Percentiles rank a stretch among this genome's conserved stretches.
These are phyloP conservation scores for Dromas ardeola DNA, from an alignment of 2,113 vertebrate genomes.

Conservation along the genomic window DNA sequence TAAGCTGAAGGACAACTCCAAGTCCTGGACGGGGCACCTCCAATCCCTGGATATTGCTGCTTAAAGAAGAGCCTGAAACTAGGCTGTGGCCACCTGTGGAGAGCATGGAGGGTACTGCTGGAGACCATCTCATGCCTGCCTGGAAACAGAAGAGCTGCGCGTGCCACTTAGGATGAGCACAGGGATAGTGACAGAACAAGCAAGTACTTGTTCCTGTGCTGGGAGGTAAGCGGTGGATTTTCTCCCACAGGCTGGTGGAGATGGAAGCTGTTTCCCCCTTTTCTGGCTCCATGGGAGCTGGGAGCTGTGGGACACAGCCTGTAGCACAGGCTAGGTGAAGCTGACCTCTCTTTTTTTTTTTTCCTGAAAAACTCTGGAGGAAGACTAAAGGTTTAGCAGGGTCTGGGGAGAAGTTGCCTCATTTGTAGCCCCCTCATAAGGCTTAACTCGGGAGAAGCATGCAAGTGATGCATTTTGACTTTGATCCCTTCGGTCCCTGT, in stretches of 20 bases:
- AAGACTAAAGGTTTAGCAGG: background rate
- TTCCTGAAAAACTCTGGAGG: background rate
- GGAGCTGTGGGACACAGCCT: background rate
- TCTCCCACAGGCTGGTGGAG: background rate
- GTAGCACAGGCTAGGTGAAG: background rate
- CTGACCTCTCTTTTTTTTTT: background rate
- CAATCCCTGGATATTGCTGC: background rate
- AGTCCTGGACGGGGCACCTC: background rate
- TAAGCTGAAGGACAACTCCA: background rate
- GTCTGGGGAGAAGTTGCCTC: background rate
- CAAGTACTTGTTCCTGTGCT: rapidly evolving
- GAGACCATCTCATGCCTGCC: background rate
- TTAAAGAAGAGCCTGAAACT: background rate
- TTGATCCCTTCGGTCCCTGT: background rate
- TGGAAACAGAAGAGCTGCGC: background rate
- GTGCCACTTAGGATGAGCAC: background rate
- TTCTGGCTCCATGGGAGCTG: background rate
- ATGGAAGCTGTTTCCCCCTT: background rate
- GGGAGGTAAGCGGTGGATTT: background rate
- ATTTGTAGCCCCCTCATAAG: background rate
- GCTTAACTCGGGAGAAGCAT: background rate
- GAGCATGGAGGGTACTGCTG: background rate
- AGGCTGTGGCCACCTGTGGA: background rate
- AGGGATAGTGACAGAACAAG: background rate
- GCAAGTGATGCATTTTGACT: background rate